Conservation (phyloP, 2,797 vertebrate genomes). For the Pangasius larnaudii region DNA sequence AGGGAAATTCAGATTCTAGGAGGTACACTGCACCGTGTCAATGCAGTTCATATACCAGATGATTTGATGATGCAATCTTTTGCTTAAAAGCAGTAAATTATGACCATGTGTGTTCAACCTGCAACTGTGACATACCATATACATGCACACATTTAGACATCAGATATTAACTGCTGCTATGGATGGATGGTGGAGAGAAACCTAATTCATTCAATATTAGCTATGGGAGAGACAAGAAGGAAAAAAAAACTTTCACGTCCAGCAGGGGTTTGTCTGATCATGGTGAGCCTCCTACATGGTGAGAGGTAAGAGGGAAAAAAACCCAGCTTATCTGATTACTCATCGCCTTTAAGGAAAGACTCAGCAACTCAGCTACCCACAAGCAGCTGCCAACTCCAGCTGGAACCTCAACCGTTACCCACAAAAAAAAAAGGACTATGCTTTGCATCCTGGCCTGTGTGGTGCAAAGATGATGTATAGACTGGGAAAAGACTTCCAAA, state of each 20-base stretch:
- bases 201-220: neutral
- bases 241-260: neutral
- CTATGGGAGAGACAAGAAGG: neutral
- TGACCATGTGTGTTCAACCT: neutral
- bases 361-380: slow-evolving; percentile 1
- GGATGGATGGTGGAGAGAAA: neutral
- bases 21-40: neutral
- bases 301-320: neutral
- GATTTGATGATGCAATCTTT: neutral
- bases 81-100: neutral
- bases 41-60: neutral
- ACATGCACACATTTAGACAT: neutral
- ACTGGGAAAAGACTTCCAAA: neutral
- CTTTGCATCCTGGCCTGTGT: neutral
- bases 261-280: neutral
- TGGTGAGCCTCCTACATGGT: slow-evolving; percentile 6
- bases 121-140: neutral
- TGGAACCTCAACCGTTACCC: neutral
- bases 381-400: slow-evolving; percentile 32
- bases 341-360: slow-evolving; percentile 3
- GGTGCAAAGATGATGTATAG: neutral
- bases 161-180: neutral
- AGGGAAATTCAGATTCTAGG: neutral
- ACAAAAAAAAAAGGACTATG: neutral
- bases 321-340: slow-evolving; percentile 4